Evolutionary conservation across 2,888 invertebrate genomes (phyloP), one percentile per base, ranked within the genome.

Genomic region (Carterocephalus palaemon): DNA sequence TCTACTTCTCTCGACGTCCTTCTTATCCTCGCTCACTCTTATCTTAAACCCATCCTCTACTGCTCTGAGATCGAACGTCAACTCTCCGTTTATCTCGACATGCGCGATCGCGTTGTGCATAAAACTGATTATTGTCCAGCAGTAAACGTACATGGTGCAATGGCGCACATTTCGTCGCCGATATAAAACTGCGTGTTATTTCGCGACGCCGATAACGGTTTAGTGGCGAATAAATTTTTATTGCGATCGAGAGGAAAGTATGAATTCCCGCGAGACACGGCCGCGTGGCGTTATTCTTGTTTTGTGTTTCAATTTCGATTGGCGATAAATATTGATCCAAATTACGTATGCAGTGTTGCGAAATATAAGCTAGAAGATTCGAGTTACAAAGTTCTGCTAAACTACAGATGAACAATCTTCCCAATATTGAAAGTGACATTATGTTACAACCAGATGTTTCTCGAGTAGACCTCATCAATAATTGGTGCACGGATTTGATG

Each of bases 141-240:
- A 37, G 45, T 45, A 47, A 45, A 50, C 45, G 43, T 50, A 47
- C 50, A 50, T 50, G 22, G 36, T 32, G 38, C 15, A 22, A 23
- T 23, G 8, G 12, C 8, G 19, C 39, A 32, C 48, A 48, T 48
- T 31, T 47, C 37, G 37, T 12, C 43, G 20, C 19, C 32, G 37
- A 40, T 42, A 48, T 51, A 46, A 48, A 48, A 36, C 29, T 29
- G 22, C 38, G 24, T 22, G 42, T 43, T 33, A 48, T 28, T 28
- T 37, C 40, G 47, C 20, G 19, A 41, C 53, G 38, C 48, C 48
- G 62, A 63, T 64, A 64, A 59, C 55, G 40, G 51, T 61, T 62
- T 61, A 63, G 53, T 57, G 48, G 36, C 37, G 41, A 51, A 54
- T 62, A 60, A 53, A 60, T 51, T 54, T 64, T 64, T 60, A 60